These are phyloP conservation scores for Celastrina argiolus DNA, from an alignment of 2,888 invertebrate genomes.

Conservation along the genomic window DNA sequence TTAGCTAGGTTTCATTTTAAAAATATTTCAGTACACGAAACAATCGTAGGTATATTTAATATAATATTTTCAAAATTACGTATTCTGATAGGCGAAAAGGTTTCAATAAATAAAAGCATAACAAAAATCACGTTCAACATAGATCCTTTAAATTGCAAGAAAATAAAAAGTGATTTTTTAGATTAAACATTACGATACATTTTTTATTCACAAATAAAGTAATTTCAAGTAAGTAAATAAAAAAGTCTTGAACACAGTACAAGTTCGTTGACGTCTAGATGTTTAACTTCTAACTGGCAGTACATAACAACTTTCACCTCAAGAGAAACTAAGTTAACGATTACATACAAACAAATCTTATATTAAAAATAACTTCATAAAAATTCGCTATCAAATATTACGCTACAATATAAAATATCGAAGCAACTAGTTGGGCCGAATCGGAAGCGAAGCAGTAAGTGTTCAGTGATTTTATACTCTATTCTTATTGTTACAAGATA, in stretches of 20 bases:
- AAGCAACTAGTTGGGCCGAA: conserved; percentile 32
- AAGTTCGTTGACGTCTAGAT: conserved; percentile 54
- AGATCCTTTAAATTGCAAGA: conserved; percentile 3
- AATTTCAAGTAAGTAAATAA: conserved; percentile 17
- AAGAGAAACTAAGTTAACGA: conserved; percentile 49
- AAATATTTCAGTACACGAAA: conserved; percentile 20
- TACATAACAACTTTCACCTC: conserved; percentile 54
- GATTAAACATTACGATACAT: not conserved
- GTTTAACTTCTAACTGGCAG: conserved; percentile 73
- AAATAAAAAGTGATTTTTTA: not conserved
- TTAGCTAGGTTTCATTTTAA: conserved; percentile 16
- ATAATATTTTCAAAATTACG: conserved; percentile 22
- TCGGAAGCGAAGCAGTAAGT: not conserved
- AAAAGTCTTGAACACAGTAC: conserved; percentile 46
- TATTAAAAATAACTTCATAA: conserved; percentile 52
- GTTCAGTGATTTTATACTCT: not conserved
- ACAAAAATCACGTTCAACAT: not conserved
- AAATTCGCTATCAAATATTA: conserved; percentile 58
- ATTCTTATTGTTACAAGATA: not conserved
- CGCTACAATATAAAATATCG: conserved; percentile 50
- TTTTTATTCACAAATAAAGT: not conserved
- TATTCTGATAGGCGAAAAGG: conserved; percentile 17
- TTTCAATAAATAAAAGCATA: not conserved
- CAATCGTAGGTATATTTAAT: conserved; percentile 1
- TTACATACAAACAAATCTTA: conserved; percentile 49